Evolutionary conservation across 2,888 invertebrate genomes (phyloP), one percentile per base, ranked within the genome.

Genomic region (Aphodius sticticus): DNA sequence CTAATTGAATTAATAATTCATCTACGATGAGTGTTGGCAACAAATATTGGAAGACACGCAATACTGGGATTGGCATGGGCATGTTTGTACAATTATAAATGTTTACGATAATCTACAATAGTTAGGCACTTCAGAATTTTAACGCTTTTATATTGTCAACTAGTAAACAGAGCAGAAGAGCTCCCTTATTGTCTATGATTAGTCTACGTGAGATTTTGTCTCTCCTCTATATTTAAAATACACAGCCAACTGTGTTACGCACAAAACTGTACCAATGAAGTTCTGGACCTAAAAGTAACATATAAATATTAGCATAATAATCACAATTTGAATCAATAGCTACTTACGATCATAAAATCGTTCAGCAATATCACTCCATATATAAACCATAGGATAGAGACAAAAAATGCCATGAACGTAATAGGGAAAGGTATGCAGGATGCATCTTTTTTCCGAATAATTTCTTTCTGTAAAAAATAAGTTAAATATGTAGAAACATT

Each of bases 381-480:
- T 0, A 95, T 86, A 77, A 95, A 90, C 97, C 97, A 97, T 86
- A 94, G 92, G 82, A 92, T 91, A 35, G 95, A 92, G 14, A 97
- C 96, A 6, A 96, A 86, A 38, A 96, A 92, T 82, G 96, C 97
- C 83, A 95, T 94, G 69, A 96, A 89, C 85, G 97, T 97, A 80
- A 98, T 91, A 7, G 97, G 96, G 87, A 98, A 96, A 6, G 98
- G 97, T 89, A 99, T 91, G 69, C 94, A 93, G 81, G 95, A 96
- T 0, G 97, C 96, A 88, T 95, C 96, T 89, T 95, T 93, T 15
- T 94, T 95, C 86, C 90, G 91, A 53, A 98, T 93, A 78, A 98
- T 95, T 79, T 94, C 92, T 84, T 91, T 91, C 96, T 96, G 91
- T 77, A 91, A 90, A 79, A 83, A 82, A 78, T 26, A 26, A 81